Conservation (phyloP, 2,113 vertebrate genomes). For the Physeter macrocephalus region DNA sequence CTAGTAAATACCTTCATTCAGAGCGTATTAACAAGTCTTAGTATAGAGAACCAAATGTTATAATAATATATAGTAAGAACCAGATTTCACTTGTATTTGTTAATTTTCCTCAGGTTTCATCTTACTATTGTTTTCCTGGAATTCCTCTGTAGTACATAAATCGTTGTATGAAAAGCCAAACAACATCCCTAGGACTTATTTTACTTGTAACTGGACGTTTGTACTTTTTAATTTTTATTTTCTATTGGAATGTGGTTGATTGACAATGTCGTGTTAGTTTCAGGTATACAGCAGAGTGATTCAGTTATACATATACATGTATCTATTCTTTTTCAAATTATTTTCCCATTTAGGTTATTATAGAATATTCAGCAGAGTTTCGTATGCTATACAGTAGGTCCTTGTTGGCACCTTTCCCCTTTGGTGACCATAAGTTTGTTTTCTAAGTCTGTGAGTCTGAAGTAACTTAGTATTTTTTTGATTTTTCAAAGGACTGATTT, state of each 20-base stretch:
- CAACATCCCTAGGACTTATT: not conserved
- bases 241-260: not conserved
- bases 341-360: not conserved
- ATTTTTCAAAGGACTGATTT: not conserved
- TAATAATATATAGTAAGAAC: not conserved
- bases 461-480: not conserved
- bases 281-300: not conserved
- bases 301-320: not conserved
- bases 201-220: not conserved
- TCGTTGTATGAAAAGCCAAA: not conserved
- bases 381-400: not conserved
- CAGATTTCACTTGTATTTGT: not conserved
- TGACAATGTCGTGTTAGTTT: not conserved
- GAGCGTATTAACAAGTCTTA: not conserved
- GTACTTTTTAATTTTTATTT: not conserved
- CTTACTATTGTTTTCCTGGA: not conserved
- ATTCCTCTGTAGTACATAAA: not conserved
- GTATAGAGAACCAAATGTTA: not conserved
- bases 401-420: not conserved
- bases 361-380: not conserved
- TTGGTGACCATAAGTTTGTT: not conserved
- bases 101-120: not conserved
- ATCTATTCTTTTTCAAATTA: not conserved
- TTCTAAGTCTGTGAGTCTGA: not conserved
- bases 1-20: not conserved